A percentile compares a stretch with the other conserved stretches of the same genome.
Evolutionary conservation across 2,797 vertebrate species (phyloP).

Genomic region (Syngnathus acus): DNA sequence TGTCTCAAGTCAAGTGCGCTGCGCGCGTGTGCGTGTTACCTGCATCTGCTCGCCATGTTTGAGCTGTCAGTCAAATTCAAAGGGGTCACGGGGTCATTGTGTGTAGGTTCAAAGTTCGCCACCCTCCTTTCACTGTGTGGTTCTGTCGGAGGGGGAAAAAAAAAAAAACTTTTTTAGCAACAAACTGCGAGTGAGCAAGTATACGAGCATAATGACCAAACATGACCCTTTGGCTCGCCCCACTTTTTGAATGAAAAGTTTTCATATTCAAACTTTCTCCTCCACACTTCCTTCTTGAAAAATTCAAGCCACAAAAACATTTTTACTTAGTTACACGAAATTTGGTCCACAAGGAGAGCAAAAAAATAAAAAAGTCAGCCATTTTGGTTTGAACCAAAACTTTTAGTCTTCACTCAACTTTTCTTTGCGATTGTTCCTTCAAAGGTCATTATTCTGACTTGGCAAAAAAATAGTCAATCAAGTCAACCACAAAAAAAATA

Average conservation of each 20-base stretch:
- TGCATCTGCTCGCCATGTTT: conserved; percentile 21
- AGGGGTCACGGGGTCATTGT: conserved; percentile 3
- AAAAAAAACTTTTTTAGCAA: conserved; percentile 34
- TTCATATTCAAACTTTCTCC: not conserved
- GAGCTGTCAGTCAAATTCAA: conserved; percentile 27
- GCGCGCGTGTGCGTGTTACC: not conserved
- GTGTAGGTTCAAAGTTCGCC: conserved; percentile 32
- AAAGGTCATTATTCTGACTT: not conserved
- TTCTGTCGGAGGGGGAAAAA: conserved; percentile 28
- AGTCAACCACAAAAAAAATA: too few relatives aligned
- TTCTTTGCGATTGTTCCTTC: not conserved
- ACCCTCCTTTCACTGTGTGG: conserved; percentile 14
- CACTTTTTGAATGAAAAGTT: conserved; percentile 25
- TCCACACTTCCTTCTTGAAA: too few relatives aligned
- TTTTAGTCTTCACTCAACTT: too few relatives aligned
- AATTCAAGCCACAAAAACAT: too few relatives aligned
- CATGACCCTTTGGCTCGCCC: conserved; percentile 35
- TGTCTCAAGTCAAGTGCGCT: not conserved
- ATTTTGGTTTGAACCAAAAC: too few relatives aligned
- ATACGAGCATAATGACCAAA: conserved; percentile 43
- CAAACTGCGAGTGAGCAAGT: conserved; percentile 41
- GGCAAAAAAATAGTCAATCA: too few relatives aligned
- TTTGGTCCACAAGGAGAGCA: not conserved
- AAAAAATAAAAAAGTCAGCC: too few relatives aligned
- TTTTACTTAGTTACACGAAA: not conserved